Evolutionary conservation across 2,888 invertebrate genomes (phyloP).

Genomic region (Lochmaea capreae): DNA sequence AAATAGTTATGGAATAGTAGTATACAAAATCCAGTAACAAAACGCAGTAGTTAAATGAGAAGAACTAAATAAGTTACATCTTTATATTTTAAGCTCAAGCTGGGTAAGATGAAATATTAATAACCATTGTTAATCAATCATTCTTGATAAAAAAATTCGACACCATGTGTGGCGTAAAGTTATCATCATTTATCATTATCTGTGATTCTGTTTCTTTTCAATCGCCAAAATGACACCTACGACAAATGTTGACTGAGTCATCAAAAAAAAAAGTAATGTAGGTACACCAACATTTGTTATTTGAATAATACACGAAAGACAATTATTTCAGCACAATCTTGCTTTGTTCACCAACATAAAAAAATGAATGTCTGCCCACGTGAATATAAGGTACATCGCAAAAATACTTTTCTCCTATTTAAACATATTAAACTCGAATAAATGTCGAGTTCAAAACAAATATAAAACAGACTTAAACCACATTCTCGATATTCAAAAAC

Average conservation of each 20-base stretch:
- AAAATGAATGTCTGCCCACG: background rate
- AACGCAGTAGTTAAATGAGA: too few species aligned
- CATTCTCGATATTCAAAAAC: slow-evolving; percentile 22
- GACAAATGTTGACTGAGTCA: background rate
- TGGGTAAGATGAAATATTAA: too few species aligned
- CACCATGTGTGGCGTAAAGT: too few species aligned
- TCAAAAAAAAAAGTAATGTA: background rate
- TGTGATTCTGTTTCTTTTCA: background rate
- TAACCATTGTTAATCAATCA: too few species aligned
- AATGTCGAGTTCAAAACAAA: slow-evolving; percentile 20
- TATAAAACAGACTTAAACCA: slow-evolving; percentile 14
- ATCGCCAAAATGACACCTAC: background rate
- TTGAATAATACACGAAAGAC: background rate
- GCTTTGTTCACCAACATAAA: background rate
- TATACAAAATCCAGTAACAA: too few species aligned
- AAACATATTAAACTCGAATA: slow-evolving; percentile 22
- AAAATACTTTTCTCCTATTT: slow-evolving; percentile 9
- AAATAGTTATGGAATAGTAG: too few species aligned
- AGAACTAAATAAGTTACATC: too few species aligned
- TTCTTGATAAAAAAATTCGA: too few species aligned
- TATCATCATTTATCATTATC: too few species aligned
- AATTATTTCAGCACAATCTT: background rate
- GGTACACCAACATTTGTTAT: background rate
- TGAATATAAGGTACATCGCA: background rate
- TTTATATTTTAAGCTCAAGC: too few species aligned